Evolutionary conservation across 2,888 invertebrate species (phyloP).

Genomic region (Trichogramma dendrolimi): DNA sequence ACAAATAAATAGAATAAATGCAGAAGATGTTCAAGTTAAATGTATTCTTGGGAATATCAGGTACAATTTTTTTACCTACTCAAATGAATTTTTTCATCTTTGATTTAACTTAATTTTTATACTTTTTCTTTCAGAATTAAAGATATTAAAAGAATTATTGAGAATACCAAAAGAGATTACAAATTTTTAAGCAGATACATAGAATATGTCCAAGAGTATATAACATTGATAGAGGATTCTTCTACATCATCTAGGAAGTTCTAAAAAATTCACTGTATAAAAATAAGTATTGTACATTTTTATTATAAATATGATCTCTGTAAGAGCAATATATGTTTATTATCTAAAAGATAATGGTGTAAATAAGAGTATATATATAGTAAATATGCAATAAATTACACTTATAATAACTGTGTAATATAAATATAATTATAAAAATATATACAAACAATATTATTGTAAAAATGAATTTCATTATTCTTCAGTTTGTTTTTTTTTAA

Average conservation of each 20-base stretch:
- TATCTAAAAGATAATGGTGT: not conserved
- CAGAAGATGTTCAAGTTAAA: conserved; percentile 35
- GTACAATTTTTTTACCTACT: conserved; percentile 29
- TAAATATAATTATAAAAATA: too few relatives aligned
- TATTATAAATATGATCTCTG: not conserved
- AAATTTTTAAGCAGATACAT: conserved; percentile 41
- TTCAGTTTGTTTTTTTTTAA: too few relatives aligned
- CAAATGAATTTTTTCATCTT: conserved; percentile 3
- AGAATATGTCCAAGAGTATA: conserved; percentile 40
- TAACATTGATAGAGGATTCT: conserved; percentile 38
- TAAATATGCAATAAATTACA: too few relatives aligned
- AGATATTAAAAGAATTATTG: conserved; percentile 39
- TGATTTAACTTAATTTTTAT: not conserved
- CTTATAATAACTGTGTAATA: too few relatives aligned
- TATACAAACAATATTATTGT: too few relatives aligned
- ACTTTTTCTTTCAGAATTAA: conserved; percentile 34
- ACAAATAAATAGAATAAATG: conserved; percentile 35
- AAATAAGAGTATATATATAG: too few relatives aligned
- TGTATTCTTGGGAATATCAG: conserved; percentile 40
- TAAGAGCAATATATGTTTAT: not conserved
- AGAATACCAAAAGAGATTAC: conserved; percentile 39
- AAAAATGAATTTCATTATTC: too few relatives aligned
- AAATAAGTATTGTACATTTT: not conserved
- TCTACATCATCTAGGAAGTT: conserved; percentile 2
- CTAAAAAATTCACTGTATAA: not conserved